Base-by-base conservation (phyloP, 2,113 vertebrate genomes). In the Brachionichthys hirsutus region DNA sequence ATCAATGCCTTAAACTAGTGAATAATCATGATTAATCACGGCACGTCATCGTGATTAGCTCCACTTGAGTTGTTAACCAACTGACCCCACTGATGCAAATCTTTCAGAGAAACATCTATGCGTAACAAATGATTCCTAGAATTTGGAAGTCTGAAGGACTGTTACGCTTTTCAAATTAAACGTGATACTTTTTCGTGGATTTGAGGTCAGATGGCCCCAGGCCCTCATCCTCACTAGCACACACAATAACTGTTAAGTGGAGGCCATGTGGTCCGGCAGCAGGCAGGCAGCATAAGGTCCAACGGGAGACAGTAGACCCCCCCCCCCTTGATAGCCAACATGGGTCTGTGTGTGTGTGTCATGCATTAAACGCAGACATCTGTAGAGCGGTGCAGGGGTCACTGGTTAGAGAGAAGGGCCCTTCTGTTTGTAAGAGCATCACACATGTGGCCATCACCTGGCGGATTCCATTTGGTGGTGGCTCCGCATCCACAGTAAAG, bases 251-350 rank as follows among this genome's bases (percentile, higher is more conserved):
- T 20, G 16, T 45, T 58, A 22, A 24, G 52, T 35, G 50, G 16
- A 70, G 49, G 53, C 53, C 77, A 73, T 80, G 77, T 81, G 80
- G 77, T 70, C 61, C 51, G 63, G 46, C 70, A 79, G 73, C 65
- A 77, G 64, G 78, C 73, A 30, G 42, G 48, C 59, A 82, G 59
- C 53, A 60, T 20, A 6, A 35, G 54, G 47, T 73, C 67, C 58
- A 48, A 34, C 46, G 69, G 61, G 81, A 82, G 64, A 78, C 52
- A 71, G 24, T 49, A 74, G 78, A 83, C 62, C 57, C 46, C 8
- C 24, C 24, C 24, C 24, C n/a, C 53, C 0, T 12, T 62, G 73
- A 75, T 74, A 75, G 50, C 22, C 41, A 55, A 77, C 62, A 68
- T 4, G 8, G 36, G 65, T 35, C 54, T 35, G 30, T 4, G 43